Evolutionary conservation across 2,797 vertebrate species (phyloP).

Genomic region (Threskiornis aethiopicus): DNA sequence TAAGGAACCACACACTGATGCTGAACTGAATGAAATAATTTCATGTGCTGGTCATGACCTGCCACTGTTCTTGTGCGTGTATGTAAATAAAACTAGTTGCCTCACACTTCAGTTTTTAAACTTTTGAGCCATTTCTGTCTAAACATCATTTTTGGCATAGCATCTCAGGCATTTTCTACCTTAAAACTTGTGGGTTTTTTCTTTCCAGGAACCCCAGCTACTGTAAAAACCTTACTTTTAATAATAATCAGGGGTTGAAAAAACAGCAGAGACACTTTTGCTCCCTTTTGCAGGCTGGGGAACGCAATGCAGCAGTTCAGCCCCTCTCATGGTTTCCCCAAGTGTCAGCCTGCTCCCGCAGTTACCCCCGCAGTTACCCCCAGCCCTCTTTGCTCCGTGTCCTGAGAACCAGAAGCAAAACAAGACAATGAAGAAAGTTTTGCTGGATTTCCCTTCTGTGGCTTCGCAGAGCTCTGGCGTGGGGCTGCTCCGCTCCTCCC

Average conservation of each 20-base stretch:
- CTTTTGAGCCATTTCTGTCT: neutral
- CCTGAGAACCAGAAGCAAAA: neutral
- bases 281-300: neutral
- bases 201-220: neutral
- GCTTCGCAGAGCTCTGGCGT: neutral
- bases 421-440: neutral
- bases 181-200: neutral
- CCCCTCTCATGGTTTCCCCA: neutral
- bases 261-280: neutral
- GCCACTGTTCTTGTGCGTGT: neutral
- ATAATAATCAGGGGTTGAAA: neutral
- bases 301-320: neutral
- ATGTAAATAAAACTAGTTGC: neutral
- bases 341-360: fast-evolving
- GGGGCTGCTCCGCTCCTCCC: neutral
- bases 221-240: neutral
- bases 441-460: neutral
- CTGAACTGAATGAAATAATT: neutral
- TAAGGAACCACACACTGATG: neutral
- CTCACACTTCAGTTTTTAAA: neutral
- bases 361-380: neutral
- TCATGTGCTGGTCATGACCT: neutral
- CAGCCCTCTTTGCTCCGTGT: neutral
- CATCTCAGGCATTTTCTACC: neutral
- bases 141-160: neutral